These are phyloP conservation scores for Pseudochirops cupreus DNA, from an alignment of 2,797 vertebrate species.

Conservation along the genomic window DNA sequence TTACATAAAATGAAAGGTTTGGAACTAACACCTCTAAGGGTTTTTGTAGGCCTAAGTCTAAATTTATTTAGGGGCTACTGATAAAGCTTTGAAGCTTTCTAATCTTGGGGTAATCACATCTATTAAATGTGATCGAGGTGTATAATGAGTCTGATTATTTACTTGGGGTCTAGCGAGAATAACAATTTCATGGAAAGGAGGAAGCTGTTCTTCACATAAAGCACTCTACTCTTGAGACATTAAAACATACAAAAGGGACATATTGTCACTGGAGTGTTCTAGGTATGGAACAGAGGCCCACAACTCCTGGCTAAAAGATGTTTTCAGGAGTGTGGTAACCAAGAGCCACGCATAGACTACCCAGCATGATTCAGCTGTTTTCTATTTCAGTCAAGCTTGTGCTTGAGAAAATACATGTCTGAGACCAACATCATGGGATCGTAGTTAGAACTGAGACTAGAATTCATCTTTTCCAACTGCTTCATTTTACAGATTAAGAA, in stretches of 20 bases:
- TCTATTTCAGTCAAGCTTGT: neutral
- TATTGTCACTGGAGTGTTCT: neutral
- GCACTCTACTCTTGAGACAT: neutral
- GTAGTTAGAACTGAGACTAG: neutral
- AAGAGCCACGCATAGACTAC: neutral
- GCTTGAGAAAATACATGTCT: neutral
- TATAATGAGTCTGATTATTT: neutral
- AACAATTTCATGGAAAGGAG: neutral
- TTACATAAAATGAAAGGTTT: neutral
- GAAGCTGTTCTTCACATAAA: neutral
- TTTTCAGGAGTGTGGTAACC: neutral
- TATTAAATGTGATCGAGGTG: too few relatives aligned
- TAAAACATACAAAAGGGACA: neutral
- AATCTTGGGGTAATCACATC: neutral
- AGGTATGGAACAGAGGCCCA: neutral
- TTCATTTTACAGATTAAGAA: neutral
- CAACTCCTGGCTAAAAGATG: neutral
- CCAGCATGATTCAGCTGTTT: neutral
- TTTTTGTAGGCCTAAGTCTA: neutral
- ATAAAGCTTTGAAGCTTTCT: conserved; percentile 14
- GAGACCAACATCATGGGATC: neutral
- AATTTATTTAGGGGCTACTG: neutral
- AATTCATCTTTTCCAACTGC: neutral
- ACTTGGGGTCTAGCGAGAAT: neutral
- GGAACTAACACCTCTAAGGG: neutral